Base-by-base conservation (phyloP, 2,113 vertebrate species). In the Saccopteryx leptura region DNA sequence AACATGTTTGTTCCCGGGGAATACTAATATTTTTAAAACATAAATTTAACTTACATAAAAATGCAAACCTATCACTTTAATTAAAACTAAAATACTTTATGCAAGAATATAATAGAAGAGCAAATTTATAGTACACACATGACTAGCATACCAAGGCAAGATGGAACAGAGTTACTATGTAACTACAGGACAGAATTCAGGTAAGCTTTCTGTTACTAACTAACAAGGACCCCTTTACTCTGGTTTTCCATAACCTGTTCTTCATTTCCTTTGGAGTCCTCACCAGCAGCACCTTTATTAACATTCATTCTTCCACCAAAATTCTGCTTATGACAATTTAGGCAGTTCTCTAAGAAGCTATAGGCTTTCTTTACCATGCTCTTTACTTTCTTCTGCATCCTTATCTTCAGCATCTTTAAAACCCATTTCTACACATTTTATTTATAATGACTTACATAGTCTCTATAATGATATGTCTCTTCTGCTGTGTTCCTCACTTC, bases 41-140 rank as follows among this genome's bases (percentile, higher is more conserved):
- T 33, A 79, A 92, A 61, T 68, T 75, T 75, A 68, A 76, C 46
- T 75, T 92, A 86, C 26, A 46, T 69, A 88, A 92, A 94, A 92
- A 85, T 72, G 81, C 23, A 80, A 61, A 84, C 56, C 14, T 90
- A 18, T 69, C 52, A 86, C 54, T 76, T 87, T 86, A 78, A 65
- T 88, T 83, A 66, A 87, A 93, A 87, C 31, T 26, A 58, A 66
- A 92, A 52, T 75, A 81, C 63, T 83, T 48, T 83, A 28, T 56
- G n/a, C 9, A 82, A 86, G 39, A 28, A 68, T 18, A 61, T 74
- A 86, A 74, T 26, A 82, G 48, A 93, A 90, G 7, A 69, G 58
- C 48, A 76, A 89, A 80, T 75, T 48, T 71, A 68, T 31, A 48
- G 80, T 46, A 82, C 13, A 76, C 12, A 84, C 39, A 61, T 14